A percentile compares a stretch with the other conserved stretches of the same genome.
Conservation (phyloP, 2,113 vertebrate genomes). For the Panthera tigris region DNA sequence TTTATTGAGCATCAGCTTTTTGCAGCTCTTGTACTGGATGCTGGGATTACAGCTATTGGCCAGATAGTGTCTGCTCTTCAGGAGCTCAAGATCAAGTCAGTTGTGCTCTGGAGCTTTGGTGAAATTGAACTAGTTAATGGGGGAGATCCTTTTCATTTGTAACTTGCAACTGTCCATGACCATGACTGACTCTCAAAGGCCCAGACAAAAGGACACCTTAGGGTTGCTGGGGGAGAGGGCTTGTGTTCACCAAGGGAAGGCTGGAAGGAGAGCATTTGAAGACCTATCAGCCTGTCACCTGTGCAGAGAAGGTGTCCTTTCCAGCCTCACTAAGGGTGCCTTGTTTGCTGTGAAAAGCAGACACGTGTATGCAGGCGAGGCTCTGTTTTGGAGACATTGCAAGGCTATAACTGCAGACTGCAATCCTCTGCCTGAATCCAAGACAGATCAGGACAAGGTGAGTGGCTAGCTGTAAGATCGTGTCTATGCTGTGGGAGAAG, state of each 20-base stretch:
- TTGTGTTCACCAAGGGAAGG: background rate
- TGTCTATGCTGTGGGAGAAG: background rate
- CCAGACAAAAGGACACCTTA: background rate
- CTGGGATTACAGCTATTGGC: background rate
- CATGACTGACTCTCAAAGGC: background rate
- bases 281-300: background rate
- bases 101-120: background rate
- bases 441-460: background rate
- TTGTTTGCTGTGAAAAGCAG: background rate
- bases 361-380: background rate
- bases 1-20: background rate
- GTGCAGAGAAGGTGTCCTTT: background rate
- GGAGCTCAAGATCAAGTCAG: background rate
- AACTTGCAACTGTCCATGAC: background rate
- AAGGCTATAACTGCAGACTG: background rate
- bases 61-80: background rate
- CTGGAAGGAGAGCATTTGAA: background rate
- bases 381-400: background rate
- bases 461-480: background rate
- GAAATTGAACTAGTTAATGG: constrained; percentile 13
- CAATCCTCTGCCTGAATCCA: background rate
- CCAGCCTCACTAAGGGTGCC: background rate
- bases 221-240: background rate
- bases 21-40: background rate
- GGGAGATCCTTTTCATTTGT: background rate